Base-by-base conservation (phyloP, 2,888 invertebrate species). In the Yponomeuta cagnagella region DNA sequence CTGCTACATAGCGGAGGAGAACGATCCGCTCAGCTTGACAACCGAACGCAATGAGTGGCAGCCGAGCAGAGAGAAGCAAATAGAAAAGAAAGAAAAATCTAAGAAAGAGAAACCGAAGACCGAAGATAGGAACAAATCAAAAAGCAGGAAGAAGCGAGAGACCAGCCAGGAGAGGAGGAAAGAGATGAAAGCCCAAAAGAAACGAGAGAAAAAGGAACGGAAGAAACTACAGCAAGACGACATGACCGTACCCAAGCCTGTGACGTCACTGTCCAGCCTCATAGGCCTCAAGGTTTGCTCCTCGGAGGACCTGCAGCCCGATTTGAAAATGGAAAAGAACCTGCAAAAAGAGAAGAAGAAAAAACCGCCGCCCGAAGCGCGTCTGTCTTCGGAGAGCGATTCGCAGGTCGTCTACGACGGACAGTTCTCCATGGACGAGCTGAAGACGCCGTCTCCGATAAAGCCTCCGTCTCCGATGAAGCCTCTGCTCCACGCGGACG, bases 351-450 rank as follows among this genome's bases (percentile, higher is more conserved):
- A 68, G 72, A 71, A 58, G 31, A 64, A 70, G 37, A 63, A 43
- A 73, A 69, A 2, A 70, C 71, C 43, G 75, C 78, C 63, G 82
- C 84, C 1, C 9, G 79, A 4, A 77, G 78, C 65, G 82, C 84
- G 0, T 33, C 65, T 69, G 6, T 58, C 30, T 31, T 63, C n/a
- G 85, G 84, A 72, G 77, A 81, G 77, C 71, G 83, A 83, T 31
- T 73, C 78, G 4, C 77, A 82, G 63, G 82, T 88, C 1, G 70
- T 85, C 23, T 83, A 82, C 69, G 90, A 89, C 71, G 86, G 86
- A 31, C 73, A 85, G 15, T 88, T 81, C 72, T 82, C 84, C 37
- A 87, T 88, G 83, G 88, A 87, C n/a, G 86, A 87, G 63, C 73
- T 83, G 1, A 86, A 81, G 37, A 70, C 66, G 0, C 10, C 43